Conservation (phyloP, 2,113 vertebrate species). For the Caloenas nicobarica region DNA sequence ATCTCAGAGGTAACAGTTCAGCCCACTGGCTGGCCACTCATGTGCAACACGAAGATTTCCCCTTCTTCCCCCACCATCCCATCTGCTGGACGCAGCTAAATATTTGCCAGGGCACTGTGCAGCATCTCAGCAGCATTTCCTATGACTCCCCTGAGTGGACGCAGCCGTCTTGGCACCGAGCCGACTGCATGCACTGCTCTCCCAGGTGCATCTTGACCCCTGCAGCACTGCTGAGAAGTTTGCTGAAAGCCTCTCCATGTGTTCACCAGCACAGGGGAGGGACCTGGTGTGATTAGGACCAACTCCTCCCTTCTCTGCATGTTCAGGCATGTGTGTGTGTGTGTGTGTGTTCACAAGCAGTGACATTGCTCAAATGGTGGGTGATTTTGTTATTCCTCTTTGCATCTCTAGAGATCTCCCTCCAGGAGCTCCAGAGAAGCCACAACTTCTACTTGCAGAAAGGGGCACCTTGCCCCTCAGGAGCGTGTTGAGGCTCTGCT, state of each 20-base stretch:
- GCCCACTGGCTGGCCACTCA: neutral
- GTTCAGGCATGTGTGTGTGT: neutral
- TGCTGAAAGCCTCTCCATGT: neutral
- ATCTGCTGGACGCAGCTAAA: neutral
- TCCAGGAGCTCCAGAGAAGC: neutral
- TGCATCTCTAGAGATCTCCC: neutral
- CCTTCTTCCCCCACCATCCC: neutral
- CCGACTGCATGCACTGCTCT: rapidly evolving
- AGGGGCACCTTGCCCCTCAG: neutral
- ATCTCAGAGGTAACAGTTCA: neutral
- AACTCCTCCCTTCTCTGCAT: neutral
- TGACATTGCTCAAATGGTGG: neutral
- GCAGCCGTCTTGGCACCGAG: rapidly evolving
- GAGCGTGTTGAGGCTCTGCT: rapidly evolving
- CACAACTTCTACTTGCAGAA: neutral
- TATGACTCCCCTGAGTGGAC: rapidly evolving
- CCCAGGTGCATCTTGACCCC: neutral
- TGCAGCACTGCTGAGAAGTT: neutral
- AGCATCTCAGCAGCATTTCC: neutral
- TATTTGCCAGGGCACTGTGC: neutral
- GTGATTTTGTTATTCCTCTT: neutral
- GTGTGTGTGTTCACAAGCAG: neutral
- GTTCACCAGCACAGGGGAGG: neutral
- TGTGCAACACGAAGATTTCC: rapidly evolving
- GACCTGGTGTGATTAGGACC: neutral